These are phyloP conservation scores for Aphelocoma coerulescens DNA, from an alignment of 2,113 vertebrate species.

Conservation along the genomic window DNA sequence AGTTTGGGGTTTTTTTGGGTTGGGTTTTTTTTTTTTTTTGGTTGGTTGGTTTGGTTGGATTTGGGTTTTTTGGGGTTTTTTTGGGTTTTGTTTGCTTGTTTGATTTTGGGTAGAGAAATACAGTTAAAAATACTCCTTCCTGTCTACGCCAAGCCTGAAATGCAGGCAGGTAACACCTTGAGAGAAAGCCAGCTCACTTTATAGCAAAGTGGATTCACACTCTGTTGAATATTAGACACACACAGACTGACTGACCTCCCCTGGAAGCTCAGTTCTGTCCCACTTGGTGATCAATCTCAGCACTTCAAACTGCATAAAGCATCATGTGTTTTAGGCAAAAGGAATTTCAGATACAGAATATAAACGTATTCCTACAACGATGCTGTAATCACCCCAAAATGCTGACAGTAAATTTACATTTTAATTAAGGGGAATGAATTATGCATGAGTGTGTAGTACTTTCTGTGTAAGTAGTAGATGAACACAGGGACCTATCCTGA, in stretches of 20 bases:
- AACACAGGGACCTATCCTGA: background rate
- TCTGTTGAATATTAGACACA: background rate
- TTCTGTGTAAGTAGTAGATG: background rate
- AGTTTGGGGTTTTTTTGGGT: background rate
- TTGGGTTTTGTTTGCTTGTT: background rate
- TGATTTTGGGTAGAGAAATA: background rate
- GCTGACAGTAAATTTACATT: slow-evolving; percentile 34
- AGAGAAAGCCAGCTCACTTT: background rate
- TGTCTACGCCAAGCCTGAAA: background rate
- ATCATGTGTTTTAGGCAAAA: background rate
- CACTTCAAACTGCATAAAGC: background rate
- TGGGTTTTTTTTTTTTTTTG: background rate
- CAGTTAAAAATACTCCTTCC: background rate
- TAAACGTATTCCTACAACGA: background rate
- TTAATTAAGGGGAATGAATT: slow-evolving; percentile 59
- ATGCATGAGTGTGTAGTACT: background rate
- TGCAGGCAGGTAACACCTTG: background rate
- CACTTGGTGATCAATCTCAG: background rate
- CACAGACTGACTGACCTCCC: background rate
- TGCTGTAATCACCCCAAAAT: slow-evolving; percentile 35
- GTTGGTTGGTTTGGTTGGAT: background rate
- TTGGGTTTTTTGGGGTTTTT: background rate
- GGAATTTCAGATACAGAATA: background rate
- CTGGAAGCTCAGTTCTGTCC: background rate
- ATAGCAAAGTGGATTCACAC: background rate